Base-by-base conservation (phyloP, 2,888 invertebrate species). In the Cylindroiulus punctatus region DNA sequence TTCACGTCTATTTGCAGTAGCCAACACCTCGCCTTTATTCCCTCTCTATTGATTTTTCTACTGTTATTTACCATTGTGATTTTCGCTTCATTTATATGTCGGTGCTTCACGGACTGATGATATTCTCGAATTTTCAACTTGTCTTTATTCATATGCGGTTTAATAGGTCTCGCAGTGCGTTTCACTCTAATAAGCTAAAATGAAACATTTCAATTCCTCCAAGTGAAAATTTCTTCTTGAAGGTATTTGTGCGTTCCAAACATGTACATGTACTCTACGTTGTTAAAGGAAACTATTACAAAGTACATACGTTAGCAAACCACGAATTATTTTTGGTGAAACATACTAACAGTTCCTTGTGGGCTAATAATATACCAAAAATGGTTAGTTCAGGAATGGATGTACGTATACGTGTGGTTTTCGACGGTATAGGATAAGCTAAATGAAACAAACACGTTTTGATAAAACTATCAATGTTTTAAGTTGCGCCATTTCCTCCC, bases 31-130 rank as follows among this genome's bases (percentile, higher is more conserved):
- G 65, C n/a, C 65, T 65, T 65, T 26, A 65, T 65, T 65, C 65
- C 12, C 65, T 12, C 26, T 26, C 65, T 65, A 65, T 65, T 65
- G 65, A 65, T 65, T 65, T 65, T 65, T 26, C 65, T 26, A 26
- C 26, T 26, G 65, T 65, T 65, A 65, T 65, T 65, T 65, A 65
- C 65, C 65, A 22, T 65, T n/a, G 26, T n/a, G 65, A 65, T 65
- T 65, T 65, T 65, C 65, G 65, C 65, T 65, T 65, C 65, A 65
- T 65, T 65, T 65, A 12, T 65, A 65, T 65, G 26, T 65, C 65
- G n/a, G 10, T 52, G 52, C n/a, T 65, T 65, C 65, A 65, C 26
- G 65, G 65, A 26, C 26, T 26, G 65, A 65, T 65, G 65, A 65
- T 65, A 65, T 26, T 26, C 65, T 65, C 26, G 14, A 26, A 65